Base-by-base conservation (phyloP, 2,888 invertebrate genomes). In the Acanthopleura granulata region DNA sequence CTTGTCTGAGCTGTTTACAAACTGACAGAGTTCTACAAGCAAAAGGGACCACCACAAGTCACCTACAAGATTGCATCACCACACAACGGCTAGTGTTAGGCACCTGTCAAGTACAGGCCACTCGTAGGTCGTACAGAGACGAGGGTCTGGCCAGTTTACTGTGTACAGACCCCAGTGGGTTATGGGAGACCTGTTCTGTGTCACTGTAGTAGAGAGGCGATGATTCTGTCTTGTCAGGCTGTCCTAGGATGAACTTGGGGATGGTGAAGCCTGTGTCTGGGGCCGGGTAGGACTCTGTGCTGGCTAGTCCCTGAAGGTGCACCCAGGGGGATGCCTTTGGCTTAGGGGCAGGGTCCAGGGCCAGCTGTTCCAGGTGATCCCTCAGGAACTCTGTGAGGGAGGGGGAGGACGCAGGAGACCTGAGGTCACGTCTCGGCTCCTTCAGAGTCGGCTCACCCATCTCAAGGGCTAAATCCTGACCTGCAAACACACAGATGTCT, bases 381-480 rank as follows among this genome's bases (percentile, higher is more conserved):
- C 82, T 78, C 11, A 83, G 69, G 73, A 80, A 78, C 69, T 83
- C 84, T 16, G 80, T 80, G 11, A 86, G 75, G 57, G 81, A 78
- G 1, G 86, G 85, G 11, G 85, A 82, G 0, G 86, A 86, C 11
- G 80, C 78, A 27, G 79, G 81, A 9, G 78, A 73, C 69, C 73
- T 77, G 9, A 77, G 57, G 0, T 74, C 16, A 50, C 27, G n/a
- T 50, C 29, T 74, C 0, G 72, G 27, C 12, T 74, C 15, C 22
- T 16, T 74, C 62, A 29, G 22, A 6, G 66, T 27, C 66, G 1
- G 66, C 25, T 66, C 66, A 16, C 22, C 29, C 3, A 27, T 27
- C 25, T 15, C 66, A 3, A 22, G 27, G 6, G 66, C 66, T 22
- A 66, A 66, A 18, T 66, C 66, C 25, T 66, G 25, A 66, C 66